A percentile compares a stretch with the other conserved stretches of the same genome.
Evolutionary conservation across 2,113 vertebrate genomes (phyloP).

Genomic region (Cisticola juncidis): DNA sequence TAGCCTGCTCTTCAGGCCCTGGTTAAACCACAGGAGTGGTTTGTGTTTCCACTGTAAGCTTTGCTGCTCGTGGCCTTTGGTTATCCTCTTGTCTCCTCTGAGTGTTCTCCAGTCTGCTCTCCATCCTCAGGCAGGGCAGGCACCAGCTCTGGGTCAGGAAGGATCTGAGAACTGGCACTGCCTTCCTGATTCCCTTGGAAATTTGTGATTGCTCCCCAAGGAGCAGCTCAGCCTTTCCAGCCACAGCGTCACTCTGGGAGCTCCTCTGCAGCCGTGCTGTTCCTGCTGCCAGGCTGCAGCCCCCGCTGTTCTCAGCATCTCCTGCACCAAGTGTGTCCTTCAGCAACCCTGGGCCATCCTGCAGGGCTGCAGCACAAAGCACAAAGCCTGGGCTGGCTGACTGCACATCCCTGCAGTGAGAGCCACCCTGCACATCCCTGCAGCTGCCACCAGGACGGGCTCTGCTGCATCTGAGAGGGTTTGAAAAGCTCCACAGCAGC

Average conservation of each 20-base stretch:
- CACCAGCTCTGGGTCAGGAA: background rate
- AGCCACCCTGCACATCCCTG: background rate
- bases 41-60: background rate
- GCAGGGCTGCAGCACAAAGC: background rate
- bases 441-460: background rate
- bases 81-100: background rate
- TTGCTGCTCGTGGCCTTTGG: background rate
- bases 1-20: background rate
- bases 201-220: background rate
- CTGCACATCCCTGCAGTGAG: background rate
- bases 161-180: background rate
- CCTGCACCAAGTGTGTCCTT: background rate
- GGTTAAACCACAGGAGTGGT: background rate
- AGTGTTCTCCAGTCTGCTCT: background rate
- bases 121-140: accelerated
- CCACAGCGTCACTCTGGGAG: accelerated
- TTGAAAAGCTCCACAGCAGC: background rate
- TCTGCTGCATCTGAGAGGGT: background rate
- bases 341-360: background rate
- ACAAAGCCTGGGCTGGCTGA: background rate
- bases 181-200: background rate
- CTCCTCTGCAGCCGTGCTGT: background rate
- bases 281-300: background rate
- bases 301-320: background rate
- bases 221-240: background rate